Evolutionary conservation across 2,888 invertebrate species (phyloP).

Genomic region (Micoletzkya japonica): DNA sequence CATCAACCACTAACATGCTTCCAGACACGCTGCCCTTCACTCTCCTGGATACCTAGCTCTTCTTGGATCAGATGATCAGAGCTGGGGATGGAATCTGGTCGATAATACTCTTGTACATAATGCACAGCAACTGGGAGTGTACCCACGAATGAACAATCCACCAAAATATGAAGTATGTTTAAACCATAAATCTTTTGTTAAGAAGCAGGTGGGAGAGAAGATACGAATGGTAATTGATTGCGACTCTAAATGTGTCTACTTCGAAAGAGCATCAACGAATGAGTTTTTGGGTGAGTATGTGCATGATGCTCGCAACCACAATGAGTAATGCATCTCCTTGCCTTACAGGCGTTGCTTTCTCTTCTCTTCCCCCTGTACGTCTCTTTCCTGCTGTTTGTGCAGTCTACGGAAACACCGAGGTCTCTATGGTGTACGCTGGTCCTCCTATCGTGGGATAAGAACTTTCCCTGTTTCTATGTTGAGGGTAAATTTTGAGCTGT

Average conservation of each 20-base stretch:
- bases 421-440: slow-evolving; percentile 97
- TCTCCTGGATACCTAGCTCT: slow-evolving; percentile 93
- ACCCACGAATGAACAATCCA: slow-evolving; percentile 73
- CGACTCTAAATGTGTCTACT: slow-evolving; percentile 92
- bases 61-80: slow-evolving; percentile 91
- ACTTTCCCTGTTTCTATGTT: neutral
- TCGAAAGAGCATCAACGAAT: slow-evolving; percentile 77
- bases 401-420: slow-evolving; percentile 98
- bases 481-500: neutral
- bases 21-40: slow-evolving; percentile 82
- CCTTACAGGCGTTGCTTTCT: slow-evolving; percentile 75
- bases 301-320: neutral
- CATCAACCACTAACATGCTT: slow-evolving; percentile 2
- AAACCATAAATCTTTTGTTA: neutral
- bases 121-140: slow-evolving; percentile 72
- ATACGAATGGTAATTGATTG: slow-evolving; percentile 96
- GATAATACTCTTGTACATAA: slow-evolving; percentile 95
- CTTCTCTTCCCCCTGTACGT: slow-evolving; percentile 83
- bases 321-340: neutral
- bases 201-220: slow-evolving; percentile 84
- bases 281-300: slow-evolving; percentile 87
- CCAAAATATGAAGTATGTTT: slow-evolving; percentile 82
- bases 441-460: slow-evolving; percentile 76
- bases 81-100: slow-evolving; percentile 99
- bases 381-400: slow-evolving; percentile 94